Evolutionary conservation across 64 coral and sea anemone genomes (phyloP), one percentile per base, ranked within the genome.

Genomic region (Orbicella faveolata): DNA sequence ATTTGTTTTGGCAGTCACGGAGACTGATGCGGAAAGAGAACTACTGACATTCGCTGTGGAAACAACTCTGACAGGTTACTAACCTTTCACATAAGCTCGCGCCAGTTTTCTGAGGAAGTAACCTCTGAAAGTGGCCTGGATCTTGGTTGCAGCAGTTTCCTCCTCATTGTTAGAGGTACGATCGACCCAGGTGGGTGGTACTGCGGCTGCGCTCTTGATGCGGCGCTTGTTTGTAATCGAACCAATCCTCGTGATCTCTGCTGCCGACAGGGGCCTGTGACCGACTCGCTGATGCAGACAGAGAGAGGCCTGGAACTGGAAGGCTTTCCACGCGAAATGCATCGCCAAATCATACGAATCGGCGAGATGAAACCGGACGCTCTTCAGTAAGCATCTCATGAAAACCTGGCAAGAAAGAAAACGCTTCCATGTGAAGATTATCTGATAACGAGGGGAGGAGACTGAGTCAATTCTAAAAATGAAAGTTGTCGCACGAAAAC

Each of bases 271-370:
- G 4, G 97, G 97, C 76, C 97, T 88, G 75, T 84, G 81, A 15
- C 89, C 85, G 25, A 93, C 82, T 14, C 92, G 88, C 75, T 99
- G 94, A 34, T 78, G 83, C 73, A 99, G 77, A 23, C 91, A 90
- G 53, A 99, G 74, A 26, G 91, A 92, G 39, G 94, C 94, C 65
- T 96, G 91, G 76, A 96, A 99, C 37, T 80, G 79, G 30, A 99
- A 96, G 37, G 97, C 97, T 87, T 99, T 99, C 97, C 97, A 99
- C 11, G 97, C 97, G 73, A 99, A 99, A 79, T 95, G 97, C 97
- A 96, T 99, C 19, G 87, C 87, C 17, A 83, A 33, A 26, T 92
- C 90, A 36, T 93, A 99, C 7, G 81, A 89, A 23, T 99, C 97
- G 34, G 91, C 94, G 12, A 99, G 97, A 69, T 93, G 88, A 25